Evolutionary conservation across 2,797 vertebrate species (phyloP), one percentile per base, ranked within the genome.

Genomic region (Danio choprae): DNA sequence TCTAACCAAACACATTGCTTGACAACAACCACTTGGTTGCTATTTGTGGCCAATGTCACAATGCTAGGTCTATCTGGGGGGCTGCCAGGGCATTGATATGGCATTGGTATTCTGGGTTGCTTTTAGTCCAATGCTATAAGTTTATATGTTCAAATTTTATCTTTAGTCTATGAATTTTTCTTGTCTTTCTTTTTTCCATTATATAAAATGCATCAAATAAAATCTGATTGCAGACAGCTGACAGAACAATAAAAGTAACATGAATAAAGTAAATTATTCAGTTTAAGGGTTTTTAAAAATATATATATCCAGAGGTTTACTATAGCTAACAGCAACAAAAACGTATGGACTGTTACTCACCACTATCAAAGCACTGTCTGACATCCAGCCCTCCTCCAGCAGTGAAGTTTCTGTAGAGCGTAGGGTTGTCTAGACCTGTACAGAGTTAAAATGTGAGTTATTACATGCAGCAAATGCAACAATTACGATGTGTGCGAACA

Each of bases 341-440:
- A 46, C 40, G 16, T 20, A 65, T 69, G 13, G 3, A 62, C 50
- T 44, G 7, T 48, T 44, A 85, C 93, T 94, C 88, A 98, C 98
- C 97, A 89, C 91, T 91, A 58, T 98, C 97, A 86, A 96, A 95
- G 89, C 93, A 97, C 89, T 98, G 97, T 83, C 95, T 93, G 86
- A 98, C 90, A 87, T 99, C 98, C 11, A 93, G 89, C 18, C 92
- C 87, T 22, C 87, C 95, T 69, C 94, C 95, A 74, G 95, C 94
- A 59, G 95, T 95, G 87, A 96, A 97, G 20, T 95, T 93, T 88
- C 95, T 93, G 84, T 99, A 99, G 12, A 99, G 91, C 41, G 95
- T 94, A 16, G 96, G 92, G 89, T 95, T 96, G 80, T 99, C 97
- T 87, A 98, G 88, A 90, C 96, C 98, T 99, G 87, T 58, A 87